Conservation (phyloP, 2,797 vertebrate species). For the Notoglanidium macrostoma region DNA sequence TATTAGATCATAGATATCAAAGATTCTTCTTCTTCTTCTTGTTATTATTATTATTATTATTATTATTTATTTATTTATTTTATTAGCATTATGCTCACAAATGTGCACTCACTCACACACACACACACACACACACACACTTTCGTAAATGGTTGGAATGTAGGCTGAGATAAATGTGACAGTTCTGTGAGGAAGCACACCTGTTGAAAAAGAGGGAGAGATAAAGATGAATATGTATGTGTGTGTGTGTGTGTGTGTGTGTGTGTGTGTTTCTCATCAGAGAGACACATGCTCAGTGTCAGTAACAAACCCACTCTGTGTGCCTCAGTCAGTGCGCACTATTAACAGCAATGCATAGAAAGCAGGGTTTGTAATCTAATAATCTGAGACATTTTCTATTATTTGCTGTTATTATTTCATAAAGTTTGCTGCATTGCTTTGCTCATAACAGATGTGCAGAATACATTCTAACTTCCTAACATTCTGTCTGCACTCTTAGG, state of each 20-base stretch:
- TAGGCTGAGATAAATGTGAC: slow-evolving; percentile 33
- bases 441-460: background rate
- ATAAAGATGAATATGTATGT: background rate
- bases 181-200: slow-evolving; percentile 48
- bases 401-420: background rate
- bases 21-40: too few relatives aligned
- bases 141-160: slow-evolving; percentile 44
- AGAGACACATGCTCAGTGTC: slow-evolving; percentile 41
- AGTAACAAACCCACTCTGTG: slow-evolving; percentile 33
- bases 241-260: background rate
- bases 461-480: background rate
- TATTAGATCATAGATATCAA: background rate
- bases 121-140: slow-evolving; percentile 18
- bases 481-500: background rate
- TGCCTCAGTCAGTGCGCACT: slow-evolving; percentile 12
- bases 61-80: background rate
- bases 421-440: background rate
- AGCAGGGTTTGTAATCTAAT: slow-evolving; percentile 9
- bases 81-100: background rate
- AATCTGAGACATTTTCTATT: background rate
- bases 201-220: slow-evolving; percentile 28
- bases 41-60: background rate
- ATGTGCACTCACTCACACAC: background rate
- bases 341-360: slow-evolving; percentile 3
- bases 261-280: slow-evolving; percentile 18